phyloP scores from a whole-genome alignment of 2,113 vertebrate genomes.

The Leptobrachium ailaonicum region DNA sequence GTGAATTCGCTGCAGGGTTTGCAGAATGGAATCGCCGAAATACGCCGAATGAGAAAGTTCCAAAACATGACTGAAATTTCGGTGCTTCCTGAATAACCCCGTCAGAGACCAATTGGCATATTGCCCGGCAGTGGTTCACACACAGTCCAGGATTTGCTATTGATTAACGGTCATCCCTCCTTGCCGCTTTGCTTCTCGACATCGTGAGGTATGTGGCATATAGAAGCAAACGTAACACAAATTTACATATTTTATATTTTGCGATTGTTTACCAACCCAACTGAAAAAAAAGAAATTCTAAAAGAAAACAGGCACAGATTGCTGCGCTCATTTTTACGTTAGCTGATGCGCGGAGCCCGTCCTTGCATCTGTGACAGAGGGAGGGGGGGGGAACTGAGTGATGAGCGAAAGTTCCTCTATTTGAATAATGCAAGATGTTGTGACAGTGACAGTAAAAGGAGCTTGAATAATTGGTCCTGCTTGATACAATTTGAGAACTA shows the following conservation, averaged over 20 bases:
- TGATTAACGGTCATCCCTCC: too few species aligned
- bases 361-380: conserved; percentile 74
- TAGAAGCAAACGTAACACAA: too few species aligned
- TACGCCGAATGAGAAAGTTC: too few species aligned
- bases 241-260: not conserved
- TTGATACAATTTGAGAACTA: conserved; percentile 65
- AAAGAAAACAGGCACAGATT: not conserved
- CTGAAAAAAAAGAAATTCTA: not conserved
- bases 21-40: too few species aligned
- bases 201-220: too few species aligned
- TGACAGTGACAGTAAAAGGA: conserved; percentile 65
- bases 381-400: conserved; percentile 63
- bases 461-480: conserved; percentile 67
- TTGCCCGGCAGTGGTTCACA: not conserved
- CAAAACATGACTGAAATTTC: too few species aligned
- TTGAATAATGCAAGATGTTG: conserved; percentile 73
- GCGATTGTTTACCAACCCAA: not conserved
- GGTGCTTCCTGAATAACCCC: not conserved
- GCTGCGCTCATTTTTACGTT: conserved; percentile 51
- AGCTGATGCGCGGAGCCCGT: conserved; percentile 57
- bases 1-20: too few species aligned
- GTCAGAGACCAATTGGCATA: not conserved
- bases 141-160: too few species aligned
- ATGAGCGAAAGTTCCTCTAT: conserved; percentile 62
- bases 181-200: too few species aligned